Evolutionary conservation across 2,113 vertebrate genomes (phyloP), one percentile per base, ranked within the genome.

Genomic region (Athene cunicularia): DNA sequence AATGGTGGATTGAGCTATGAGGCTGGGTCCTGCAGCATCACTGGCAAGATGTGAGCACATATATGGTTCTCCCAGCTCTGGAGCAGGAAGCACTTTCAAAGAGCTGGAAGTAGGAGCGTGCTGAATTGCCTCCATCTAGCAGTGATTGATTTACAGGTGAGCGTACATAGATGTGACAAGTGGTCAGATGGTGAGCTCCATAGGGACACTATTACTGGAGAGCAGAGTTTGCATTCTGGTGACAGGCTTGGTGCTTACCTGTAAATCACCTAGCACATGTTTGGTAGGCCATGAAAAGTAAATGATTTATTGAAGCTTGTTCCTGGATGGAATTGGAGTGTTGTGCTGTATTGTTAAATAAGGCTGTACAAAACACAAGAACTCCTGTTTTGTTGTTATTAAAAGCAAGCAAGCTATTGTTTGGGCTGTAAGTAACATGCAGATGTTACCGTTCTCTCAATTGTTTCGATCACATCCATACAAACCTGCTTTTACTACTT

Each of bases 21-120:
- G 53, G n/a, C 32, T 4, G 28, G 5, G 21, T 68, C 39, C 32
- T 68, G 37, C 22, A 64, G 55, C 50, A 16, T 59, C 23, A 2
- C 33, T 53, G 32, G 30, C 2, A 9, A 79, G 77, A 26, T 0
- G 1, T 0, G 6, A 64, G 33, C 4, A 3, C 0, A 0, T 4
- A 27, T 41, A 4, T 33, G 9, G 17, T 30, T 66, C 55, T 9
- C 27, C 5, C 19, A 28, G 50, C 59, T 77, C 37, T 27, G 43
- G 35, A 81, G 76, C 68, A 74, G 56, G 14, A 58, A n/a, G 39
- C 24, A 0, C 27, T 13, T 84, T 77, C 37, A 59, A 14, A 20
- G 72, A 47, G 55, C 55, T 71, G 59, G 39, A 16, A 80, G 72
- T 3, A 67, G 88, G 17, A 77, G 37, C 8, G 17, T 4, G 2